phyloP scores from a whole-genome alignment of 1,140 invertebrate species.

The Saccostrea glomerata region DNA sequence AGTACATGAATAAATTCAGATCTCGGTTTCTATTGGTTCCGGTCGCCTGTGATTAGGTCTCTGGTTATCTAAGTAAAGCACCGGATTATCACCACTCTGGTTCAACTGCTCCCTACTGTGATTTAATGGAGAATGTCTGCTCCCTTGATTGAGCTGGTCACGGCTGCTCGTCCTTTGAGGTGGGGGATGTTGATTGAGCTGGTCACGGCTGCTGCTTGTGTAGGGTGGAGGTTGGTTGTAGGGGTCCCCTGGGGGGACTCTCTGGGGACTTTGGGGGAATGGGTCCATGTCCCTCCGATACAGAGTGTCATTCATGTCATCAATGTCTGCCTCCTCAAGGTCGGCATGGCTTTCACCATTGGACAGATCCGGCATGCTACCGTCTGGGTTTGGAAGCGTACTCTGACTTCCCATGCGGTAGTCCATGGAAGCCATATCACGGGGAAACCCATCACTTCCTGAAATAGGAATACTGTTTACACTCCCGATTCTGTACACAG shows the following conservation, averaged over 20 bases:
- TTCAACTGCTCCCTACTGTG: not conserved
- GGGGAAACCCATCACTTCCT: slow-evolving; percentile 4
- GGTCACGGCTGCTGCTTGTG: not conserved
- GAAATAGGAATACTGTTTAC: slow-evolving; percentile 19
- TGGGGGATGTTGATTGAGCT: not conserved
- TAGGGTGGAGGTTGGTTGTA: not conserved
- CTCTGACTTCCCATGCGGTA: slow-evolving; percentile 37
- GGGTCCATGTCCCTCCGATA: not conserved
- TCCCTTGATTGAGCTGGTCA: not conserved
- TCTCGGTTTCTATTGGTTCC: slow-evolving; percentile 50
- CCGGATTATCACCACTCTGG: not conserved
- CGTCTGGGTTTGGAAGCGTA: slow-evolving; percentile 19
- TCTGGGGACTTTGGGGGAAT: not conserved
- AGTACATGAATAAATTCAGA: not conserved
- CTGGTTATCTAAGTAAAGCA: slow-evolving; percentile 42
- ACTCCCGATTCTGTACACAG: slow-evolving; percentile 31
- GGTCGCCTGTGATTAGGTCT: slow-evolving; percentile 10
- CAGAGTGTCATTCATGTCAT: slow-evolving; percentile 20
- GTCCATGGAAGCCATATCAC: slow-evolving; percentile 30
- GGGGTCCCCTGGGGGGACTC: not conserved
- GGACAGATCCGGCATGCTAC: slow-evolving; percentile 30
- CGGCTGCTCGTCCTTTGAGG: not conserved
- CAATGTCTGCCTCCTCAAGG: not conserved
- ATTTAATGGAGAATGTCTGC: not conserved
- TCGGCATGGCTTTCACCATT: not conserved